Base-by-base conservation (phyloP, 2,888 invertebrate genomes). In the Nemoura dubitans region DNA sequence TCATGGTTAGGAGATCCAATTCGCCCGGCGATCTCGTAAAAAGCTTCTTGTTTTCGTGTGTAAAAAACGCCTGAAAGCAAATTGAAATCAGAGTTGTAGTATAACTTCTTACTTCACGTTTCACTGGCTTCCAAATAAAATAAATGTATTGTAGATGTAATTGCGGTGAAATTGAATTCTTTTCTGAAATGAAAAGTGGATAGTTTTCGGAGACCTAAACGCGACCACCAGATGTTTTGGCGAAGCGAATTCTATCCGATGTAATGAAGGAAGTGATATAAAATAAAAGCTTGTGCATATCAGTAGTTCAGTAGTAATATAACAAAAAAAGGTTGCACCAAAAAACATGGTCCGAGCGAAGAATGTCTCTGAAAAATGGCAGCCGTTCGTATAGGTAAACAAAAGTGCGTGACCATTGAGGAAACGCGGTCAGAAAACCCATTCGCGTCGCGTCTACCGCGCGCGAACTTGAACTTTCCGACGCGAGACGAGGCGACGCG, bases 141-240 rank as follows among this genome's bases (percentile, higher is more conserved):
- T 59, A 59, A 59, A 59, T 26, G 84, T 84, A 81, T 86, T 86
- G 42, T 42, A 80, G 25, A 26, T 81, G 86, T 78, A 86, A 86
- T 81, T 86, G 80, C 86, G 36, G 21, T 86, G 80, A 86, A 81
- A 78, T 86, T 86, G 80, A 43, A 85, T 76, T 28, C 76, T 59
- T 76, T 83, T 76, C 27, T 76, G 42, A 27, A 29, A 85, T 59
- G 85, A 42, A 27, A 27, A 83, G 83, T 30, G 83, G 83, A n/a
- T 83, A 0, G 83, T 43, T 83, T 43, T 83, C 0, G 30, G 14
- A 30, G 30, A 27, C 30, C 30, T 16, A 7, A 59, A 59, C 14
- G 36, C 36, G 21, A 59, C 36, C 16, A 59, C 59, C 59, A 59
- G 59, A 59, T 59, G 59, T 21, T 59, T n/a, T 59, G 59, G 59